Evolutionary conservation across 2,113 vertebrate genomes (phyloP), one percentile per base, ranked within the genome.

Genomic region (Chloroceryle aenea): DNA sequence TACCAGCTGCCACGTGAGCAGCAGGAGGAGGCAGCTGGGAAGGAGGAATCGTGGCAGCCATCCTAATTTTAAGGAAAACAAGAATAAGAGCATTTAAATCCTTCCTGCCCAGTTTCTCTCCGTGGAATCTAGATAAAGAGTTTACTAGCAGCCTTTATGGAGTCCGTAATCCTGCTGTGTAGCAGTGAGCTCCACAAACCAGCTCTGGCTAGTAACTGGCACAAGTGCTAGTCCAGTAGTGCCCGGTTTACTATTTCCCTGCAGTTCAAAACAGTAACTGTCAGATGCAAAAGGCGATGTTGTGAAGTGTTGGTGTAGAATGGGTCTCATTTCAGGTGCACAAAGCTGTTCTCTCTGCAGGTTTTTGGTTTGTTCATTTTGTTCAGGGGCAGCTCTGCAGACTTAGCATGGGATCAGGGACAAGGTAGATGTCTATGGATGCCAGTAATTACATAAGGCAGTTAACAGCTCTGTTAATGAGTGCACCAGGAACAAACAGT

Each of bases 31-130:
- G 50, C 85, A 95, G 82, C 90, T 96, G 92, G 62, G 45, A 38
- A 85, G 43, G 47, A 91, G 52, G 61, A 93, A 56, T 61, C 52
- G 23, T 64, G 66, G 74, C 76, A 95, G 29, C 43, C 43, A 72
- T 91, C 77, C 61, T 74, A 72, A 82, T 87, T 93, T 91, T 68
- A 82, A 82, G 87, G 30, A 77, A 84, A 94, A 77, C 21, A 59
- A 91, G 64, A 71, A 47, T 55, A 93, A 71, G 45, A 74, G 26
- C 16, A 10, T 85, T 85, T 87, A 85, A 91, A 55, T 78, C 10
- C 23, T 94, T 68, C 29, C 14, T 34, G 47, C 47, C 11, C 11
- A 18, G 47, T 75, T 94, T 87, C 32, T 74, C 20, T 78, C 29
- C 8, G 2, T 66, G 58, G 26, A 88, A 55, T 88, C n/a, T 86